Evolutionary conservation across 2,888 invertebrate species (phyloP).

Genomic region (Tachina grossa): DNA sequence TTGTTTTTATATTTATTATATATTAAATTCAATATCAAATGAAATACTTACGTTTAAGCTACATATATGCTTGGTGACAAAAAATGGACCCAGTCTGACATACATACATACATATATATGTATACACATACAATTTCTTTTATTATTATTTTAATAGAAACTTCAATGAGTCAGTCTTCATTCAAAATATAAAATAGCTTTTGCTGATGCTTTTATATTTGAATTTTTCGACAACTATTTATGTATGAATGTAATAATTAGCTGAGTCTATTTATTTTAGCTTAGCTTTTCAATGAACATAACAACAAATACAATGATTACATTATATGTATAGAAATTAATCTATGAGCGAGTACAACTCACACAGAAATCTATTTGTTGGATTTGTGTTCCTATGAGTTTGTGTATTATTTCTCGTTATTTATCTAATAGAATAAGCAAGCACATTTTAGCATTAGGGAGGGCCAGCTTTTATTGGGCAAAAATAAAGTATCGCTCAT

Average conservation of each 20-base stretch:
- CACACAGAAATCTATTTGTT: conserved; percentile 21
- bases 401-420: neutral
- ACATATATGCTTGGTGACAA: too few relatives aligned
- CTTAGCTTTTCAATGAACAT: conserved; percentile 11
- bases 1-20: too few relatives aligned
- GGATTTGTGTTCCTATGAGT: neutral
- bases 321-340: conserved; percentile 28
- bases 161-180: conserved; percentile 9
- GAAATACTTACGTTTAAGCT: too few relatives aligned
- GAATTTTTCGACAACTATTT: conserved; percentile 31
- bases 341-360: conserved; percentile 3
- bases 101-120: too few relatives aligned
- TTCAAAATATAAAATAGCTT: neutral
- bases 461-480: neutral
- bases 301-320: conserved; percentile 41
- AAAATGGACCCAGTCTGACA: too few relatives aligned
- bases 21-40: too few relatives aligned
- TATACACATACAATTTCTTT: neutral
- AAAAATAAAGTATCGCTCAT: too few relatives aligned
- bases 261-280: conserved; percentile 18
- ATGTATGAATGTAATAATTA: neutral
- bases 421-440: conserved; percentile 18
- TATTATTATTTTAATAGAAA: neutral
- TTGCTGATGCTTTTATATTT: conserved; percentile 21
- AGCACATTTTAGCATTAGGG: conserved; percentile 1